Evolutionary conservation across 1,140 invertebrate species (phyloP).

Genomic region (Metaphire vulgaris): DNA sequence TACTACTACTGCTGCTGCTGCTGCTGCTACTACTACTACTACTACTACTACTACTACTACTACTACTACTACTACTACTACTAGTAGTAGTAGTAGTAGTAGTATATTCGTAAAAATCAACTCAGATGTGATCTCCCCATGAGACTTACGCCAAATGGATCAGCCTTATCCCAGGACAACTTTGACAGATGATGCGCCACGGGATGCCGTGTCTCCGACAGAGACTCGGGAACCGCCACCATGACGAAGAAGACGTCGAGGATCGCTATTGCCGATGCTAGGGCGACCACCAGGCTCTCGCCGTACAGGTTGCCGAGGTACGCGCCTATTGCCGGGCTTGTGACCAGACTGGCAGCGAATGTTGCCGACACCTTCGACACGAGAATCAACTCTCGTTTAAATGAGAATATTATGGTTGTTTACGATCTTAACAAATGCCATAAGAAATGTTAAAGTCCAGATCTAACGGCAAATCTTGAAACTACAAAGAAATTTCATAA

Average conservation of each 20-base stretch:
- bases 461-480: no score
- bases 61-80: no score
- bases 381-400: no score
- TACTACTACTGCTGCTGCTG: no score
- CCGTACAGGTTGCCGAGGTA: constrained; percentile 84
- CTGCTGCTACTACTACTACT: no score
- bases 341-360: constrained; percentile 94
- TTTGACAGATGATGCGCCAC: constrained; percentile 47
- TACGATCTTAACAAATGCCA: no score
- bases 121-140: not conserved
- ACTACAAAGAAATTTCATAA: no score
- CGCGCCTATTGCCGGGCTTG: constrained; percentile 90
- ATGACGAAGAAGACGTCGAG: constrained; percentile 97
- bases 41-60: no score
- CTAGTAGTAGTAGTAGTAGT: no score
- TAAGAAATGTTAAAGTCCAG: no score
- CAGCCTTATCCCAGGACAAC: constrained; percentile 79
- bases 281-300: constrained; percentile 84
- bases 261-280: constrained; percentile 83
- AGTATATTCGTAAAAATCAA: no score
- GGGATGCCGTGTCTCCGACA: constrained; percentile 65
- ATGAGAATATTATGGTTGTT: no score
- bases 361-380: constrained; percentile 84
- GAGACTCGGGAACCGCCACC: constrained; percentile 92
- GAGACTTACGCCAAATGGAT: constrained; percentile 79